These are phyloP conservation scores for Caenorhabditis becei DNA, from an alignment of 2,888 invertebrate species.

Conservation along the genomic window DNA sequence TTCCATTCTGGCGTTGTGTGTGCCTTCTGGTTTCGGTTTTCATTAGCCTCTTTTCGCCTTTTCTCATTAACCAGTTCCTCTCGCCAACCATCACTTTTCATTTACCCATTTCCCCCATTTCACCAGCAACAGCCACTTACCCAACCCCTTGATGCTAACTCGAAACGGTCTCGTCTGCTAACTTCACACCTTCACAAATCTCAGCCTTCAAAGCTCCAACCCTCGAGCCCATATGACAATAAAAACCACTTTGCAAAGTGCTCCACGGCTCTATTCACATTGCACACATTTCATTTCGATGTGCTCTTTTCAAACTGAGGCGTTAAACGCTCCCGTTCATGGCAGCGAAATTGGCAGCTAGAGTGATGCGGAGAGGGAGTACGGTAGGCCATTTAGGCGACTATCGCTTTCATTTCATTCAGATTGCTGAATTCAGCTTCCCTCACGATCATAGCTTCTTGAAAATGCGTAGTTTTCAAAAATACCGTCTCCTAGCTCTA, in stretches of 20 bases:
- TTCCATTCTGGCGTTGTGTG: constrained; percentile 13
- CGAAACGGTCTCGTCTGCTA: not conserved
- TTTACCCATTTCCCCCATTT: constrained; percentile 16
- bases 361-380: no score
- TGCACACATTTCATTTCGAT: constrained; percentile 4
- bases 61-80: constrained; percentile 43
- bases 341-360: no score
- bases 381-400: no score
- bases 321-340: not conserved
- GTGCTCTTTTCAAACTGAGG: not conserved
- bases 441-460: no score
- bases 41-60: constrained; percentile 50
- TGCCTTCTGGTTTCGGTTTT: constrained; percentile 56
- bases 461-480: no score
- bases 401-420: no score
- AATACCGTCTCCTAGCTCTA: no score
- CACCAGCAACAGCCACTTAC: not conserved
- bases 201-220: no score
- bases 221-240: no score
- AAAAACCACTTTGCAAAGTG: not conserved
- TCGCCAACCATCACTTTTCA: constrained; percentile 27
- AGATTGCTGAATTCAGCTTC: no score
- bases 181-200: no score
- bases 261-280: not conserved
- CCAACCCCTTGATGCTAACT: not conserved